Conservation (phyloP, 2,888 invertebrate genomes). For the Monoplex corrugatus region DNA sequence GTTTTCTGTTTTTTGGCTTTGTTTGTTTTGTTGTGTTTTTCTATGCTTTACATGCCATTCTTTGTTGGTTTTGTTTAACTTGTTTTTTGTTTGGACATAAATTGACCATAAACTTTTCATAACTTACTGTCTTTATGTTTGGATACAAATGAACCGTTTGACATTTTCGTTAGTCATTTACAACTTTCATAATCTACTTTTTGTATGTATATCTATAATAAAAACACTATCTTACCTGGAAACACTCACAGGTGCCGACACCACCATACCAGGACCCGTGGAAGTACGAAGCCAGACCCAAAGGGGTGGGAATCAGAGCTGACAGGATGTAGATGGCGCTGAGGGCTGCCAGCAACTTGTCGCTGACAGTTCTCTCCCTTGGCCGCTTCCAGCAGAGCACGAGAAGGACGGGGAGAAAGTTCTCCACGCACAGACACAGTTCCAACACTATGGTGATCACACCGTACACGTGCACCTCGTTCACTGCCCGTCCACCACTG, state of each 20-base stretch:
- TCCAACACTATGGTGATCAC: conserved; percentile 67
- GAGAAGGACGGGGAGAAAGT: conserved; percentile 68
- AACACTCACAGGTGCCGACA: conserved; percentile 66
- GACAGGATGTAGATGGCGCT: conserved; percentile 71
- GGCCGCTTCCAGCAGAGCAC: conserved; percentile 62
- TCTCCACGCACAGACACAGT: conserved; percentile 65
- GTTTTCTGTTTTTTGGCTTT: too few relatives aligned
- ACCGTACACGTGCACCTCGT: conserved; percentile 64
- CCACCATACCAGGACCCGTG: conserved; percentile 72
- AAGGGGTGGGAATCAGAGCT: conserved; percentile 68
- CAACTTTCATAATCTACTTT: too few relatives aligned
- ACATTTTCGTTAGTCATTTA: too few relatives aligned
- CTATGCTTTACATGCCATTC: too few relatives aligned
- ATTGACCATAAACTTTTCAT: too few relatives aligned
- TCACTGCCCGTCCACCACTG: background rate
- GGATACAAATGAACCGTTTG: too few relatives aligned
- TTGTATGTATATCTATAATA: too few relatives aligned
- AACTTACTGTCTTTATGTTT: too few relatives aligned
- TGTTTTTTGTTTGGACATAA: too few relatives aligned
- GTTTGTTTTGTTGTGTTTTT: too few relatives aligned
- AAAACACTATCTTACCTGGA: conserved; percentile 64
- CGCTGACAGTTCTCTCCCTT: conserved; percentile 63
- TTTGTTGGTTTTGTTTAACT: too few relatives aligned
- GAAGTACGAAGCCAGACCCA: conserved; percentile 70
- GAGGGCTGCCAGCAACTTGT: conserved; percentile 69